Evolutionary conservation across 1,140 invertebrate genomes (phyloP).

Genomic region (Caenorhabditis inopinata): DNA sequence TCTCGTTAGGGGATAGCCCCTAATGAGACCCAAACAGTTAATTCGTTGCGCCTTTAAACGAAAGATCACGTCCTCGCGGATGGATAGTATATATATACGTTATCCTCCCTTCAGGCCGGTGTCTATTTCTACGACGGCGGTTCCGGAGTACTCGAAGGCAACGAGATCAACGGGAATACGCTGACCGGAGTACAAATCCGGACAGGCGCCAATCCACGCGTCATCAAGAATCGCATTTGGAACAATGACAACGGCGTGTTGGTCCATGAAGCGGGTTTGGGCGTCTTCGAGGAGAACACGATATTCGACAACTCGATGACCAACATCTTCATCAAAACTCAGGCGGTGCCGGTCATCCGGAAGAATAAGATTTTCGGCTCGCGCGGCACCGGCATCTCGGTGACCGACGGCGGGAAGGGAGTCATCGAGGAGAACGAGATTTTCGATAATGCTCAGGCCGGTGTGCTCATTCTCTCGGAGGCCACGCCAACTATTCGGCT

Average conservation of each 20-base stretch:
- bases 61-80: no score
- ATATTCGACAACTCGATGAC: slow-evolving; percentile 2
- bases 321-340: background rate
- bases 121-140: slow-evolving; percentile 5
- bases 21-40: no score
- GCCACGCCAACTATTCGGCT: background rate
- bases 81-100: no score
- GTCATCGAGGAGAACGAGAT: background rate
- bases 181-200: background rate
- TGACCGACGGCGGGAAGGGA: background rate
- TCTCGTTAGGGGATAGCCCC: no score
- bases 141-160: background rate
- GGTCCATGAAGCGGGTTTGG: background rate
- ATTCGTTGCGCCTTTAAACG: no score
- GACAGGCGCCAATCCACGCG: background rate
- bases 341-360: background rate
- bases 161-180: slow-evolving; percentile 10
- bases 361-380: slow-evolving; percentile 22
- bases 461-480: background rate
- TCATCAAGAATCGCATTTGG: background rate
- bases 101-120: background rate
- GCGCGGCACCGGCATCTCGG: background rate
- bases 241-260: slow-evolving; percentile 11
- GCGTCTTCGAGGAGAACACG: background rate
- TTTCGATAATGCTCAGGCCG: background rate